phyloP scores from a whole-genome alignment of 2,113 vertebrate genomes.

The Barnardius zonarius region DNA sequence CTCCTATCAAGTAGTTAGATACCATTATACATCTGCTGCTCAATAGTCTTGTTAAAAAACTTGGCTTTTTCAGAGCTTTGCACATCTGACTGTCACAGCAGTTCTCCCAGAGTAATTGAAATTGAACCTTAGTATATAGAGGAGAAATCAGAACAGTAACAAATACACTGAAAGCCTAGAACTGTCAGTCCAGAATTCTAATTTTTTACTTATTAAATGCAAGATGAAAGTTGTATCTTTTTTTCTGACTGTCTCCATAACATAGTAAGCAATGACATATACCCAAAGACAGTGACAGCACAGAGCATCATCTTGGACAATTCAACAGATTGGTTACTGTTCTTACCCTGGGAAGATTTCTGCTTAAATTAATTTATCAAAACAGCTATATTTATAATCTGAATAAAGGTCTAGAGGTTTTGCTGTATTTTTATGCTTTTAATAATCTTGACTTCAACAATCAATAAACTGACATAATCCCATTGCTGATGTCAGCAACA shows the following conservation, averaged over 20 bases:
- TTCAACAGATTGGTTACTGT: not conserved
- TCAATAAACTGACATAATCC: not conserved
- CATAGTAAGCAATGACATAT: not conserved
- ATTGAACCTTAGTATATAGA: not conserved
- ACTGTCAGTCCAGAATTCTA: constrained; percentile 8
- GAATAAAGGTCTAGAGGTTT: not conserved
- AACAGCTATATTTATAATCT: not conserved
- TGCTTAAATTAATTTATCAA: not conserved
- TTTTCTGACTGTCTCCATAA: not conserved
- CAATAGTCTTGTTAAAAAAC: not conserved
- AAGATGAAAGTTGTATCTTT: constrained; percentile 22
- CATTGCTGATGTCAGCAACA: not conserved
- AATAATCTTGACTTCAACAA: not conserved
- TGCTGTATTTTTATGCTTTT: not conserved
- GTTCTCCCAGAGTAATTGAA: not conserved
- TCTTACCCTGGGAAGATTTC: not conserved
- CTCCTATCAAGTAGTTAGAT: not conserved
- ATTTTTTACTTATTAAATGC: not conserved
- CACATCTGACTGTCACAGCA: not conserved
- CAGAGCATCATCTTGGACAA: not conserved
- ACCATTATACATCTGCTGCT: not conserved
- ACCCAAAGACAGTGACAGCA: not conserved
- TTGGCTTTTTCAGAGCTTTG: not conserved
- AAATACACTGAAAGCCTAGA: not conserved
- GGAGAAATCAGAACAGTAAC: not conserved